Base-by-base conservation (phyloP, 1,140 invertebrate species). In the Galleria mellonella region DNA sequence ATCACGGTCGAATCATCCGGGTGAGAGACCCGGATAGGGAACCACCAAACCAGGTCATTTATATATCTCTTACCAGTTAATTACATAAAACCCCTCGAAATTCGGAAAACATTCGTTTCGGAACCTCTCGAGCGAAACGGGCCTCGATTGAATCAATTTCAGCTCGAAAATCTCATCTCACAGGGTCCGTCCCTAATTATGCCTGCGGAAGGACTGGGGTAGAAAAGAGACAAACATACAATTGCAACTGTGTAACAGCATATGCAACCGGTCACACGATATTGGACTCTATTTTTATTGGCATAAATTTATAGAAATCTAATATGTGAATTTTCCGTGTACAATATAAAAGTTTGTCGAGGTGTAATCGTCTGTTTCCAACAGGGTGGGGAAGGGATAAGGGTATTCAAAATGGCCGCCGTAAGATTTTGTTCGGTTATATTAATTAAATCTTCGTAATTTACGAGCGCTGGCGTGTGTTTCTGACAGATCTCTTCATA, bases 401-500 rank as follows among this genome's bases (percentile, higher is more conserved):
- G 73, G 75, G 76, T 66, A 51, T 67, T 43, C 81, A 84, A 81
- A 70, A 83, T 83, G 81, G 77, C 78, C 48, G 64, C 69, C 60
- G 77, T 84, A 84, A 84, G 81, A 84, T 84, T 84, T 83, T 64
- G 76, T 81, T 72, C 72, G 64, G 70, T 64, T 66, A 72, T 74
- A 81, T 79, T 84, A 78, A 84, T 83, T 84, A 81, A 84, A 83
- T 83, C 78, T 83, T 84, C 68, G 69, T 84, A 73, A 84, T 84
- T 83, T 84, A 84, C 81, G 69, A 54, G 61, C 48, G 61, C 65
- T 61, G 61, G 48, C 70, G 70, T 69, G 59, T 62, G 50, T 57
- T 50, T 59, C 37, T 79, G 73, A 83, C 17, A 23, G 17, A 6
- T 2, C 17, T 23, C 17, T 23, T 23, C 17, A 23, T 23, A 23